phyloP scores from a whole-genome alignment of 1,140 invertebrate species.

The Cataglyphis hispanica region DNA sequence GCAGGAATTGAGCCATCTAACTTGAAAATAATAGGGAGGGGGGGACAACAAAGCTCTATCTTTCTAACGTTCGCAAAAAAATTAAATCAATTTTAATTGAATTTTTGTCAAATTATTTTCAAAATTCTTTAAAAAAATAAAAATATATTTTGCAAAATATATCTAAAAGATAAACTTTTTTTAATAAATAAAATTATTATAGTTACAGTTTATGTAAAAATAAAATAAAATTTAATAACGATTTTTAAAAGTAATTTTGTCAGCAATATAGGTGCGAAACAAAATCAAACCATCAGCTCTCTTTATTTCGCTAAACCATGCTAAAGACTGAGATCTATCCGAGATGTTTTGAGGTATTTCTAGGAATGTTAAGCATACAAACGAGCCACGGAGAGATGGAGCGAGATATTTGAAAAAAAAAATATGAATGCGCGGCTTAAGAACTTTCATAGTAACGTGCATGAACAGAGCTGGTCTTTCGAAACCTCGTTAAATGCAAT shows the following conservation, averaged over 20 bases:
- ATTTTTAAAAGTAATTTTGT: neutral
- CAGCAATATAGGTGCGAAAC: neutral
- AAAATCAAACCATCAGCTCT: neutral
- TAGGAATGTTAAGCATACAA: neutral
- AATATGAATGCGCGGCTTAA: no score
- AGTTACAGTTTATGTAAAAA: neutral
- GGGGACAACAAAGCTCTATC: neutral
- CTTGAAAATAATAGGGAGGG: neutral
- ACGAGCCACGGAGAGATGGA: neutral
- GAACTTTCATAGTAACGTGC: no score
- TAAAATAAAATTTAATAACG: neutral
- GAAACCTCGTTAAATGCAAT: no score
- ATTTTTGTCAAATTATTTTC: neutral
- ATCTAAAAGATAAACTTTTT: neutral
- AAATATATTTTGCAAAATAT: neutral
- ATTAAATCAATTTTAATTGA: conserved; percentile 3
- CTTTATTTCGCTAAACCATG: neutral
- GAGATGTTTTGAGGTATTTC: neutral
- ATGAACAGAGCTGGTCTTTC: no score
- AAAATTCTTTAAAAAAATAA: neutral
- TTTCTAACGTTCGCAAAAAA: neutral
- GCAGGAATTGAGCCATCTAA: neutral
- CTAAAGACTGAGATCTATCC: neutral
- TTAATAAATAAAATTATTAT: neutral
- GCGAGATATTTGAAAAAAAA: no score